Evolutionary conservation across 92 coral and sea anemone genomes (phyloP), one percentile per base, ranked within the genome.

Genomic region (Galaxea fascicularis): DNA sequence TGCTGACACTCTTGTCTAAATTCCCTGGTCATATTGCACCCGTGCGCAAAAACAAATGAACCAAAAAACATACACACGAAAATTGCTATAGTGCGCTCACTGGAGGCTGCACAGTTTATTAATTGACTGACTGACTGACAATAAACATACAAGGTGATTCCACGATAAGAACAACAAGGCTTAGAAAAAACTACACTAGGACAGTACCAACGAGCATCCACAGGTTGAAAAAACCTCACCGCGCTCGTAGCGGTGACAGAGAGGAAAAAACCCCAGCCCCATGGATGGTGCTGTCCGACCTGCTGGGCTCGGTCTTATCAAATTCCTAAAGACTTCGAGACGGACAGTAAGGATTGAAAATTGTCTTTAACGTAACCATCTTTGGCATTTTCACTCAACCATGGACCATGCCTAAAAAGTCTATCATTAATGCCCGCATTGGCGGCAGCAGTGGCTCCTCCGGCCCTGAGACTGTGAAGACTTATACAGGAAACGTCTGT

Each of bases 331-430:
- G 68, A 57, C 39, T 67, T 54, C 21, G 86, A 78, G 24, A 83
- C 91, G 44, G 89, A 83, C 30, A 89, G 60, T 39, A 78, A n/a
- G 4, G 78, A 85, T 9, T 83, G 73, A 41, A 84, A 71, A 83
- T 84, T 84, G 89, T 89, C 92, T 22, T 89, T 83, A n/a, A 84
- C 86, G 74, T 89, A 82, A 71, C 83, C 62, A 81, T 88, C 88
- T 82, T 88, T 82, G n/a, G 91, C 88, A 75, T 88, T 88, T 45
- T 89, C 92, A 59, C 86, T 89, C 35, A 71, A 18, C 92, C 92
- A 89, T 25, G 82, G 80, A 26, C 92, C 85, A 54, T 89, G 86
- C n/a, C 89, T 85, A 53, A 89, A 89, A 63, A 79, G 66, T 60
- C 90, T 73, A 67, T 86, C 90, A 17, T 77, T 52, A 10, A 85